A percentile compares a stretch with the other conserved stretches of the same genome.
phyloP scores from a whole-genome alignment of 2,113 vertebrate species.

The Pomatostomus ruficeps region DNA sequence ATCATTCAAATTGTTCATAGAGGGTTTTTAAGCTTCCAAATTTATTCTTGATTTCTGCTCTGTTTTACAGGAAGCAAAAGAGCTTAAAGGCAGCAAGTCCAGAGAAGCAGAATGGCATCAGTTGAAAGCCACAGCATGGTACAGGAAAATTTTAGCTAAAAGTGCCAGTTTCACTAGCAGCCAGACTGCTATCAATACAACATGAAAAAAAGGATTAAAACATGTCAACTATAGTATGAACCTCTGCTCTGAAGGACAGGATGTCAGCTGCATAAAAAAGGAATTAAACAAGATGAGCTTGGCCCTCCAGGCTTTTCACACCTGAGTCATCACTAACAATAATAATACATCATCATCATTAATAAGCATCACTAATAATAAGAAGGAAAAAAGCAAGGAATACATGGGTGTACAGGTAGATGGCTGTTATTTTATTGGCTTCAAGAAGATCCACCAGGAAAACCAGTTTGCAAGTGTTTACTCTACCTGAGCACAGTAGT shows the following conservation, averaged over 20 bases:
- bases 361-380: neutral
- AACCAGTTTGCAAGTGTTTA: neutral
- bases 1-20: neutral
- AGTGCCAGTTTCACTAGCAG: neutral
- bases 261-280: neutral
- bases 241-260: neutral
- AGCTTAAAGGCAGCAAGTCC: neutral
- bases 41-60: neutral
- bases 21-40: neutral
- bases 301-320: neutral
- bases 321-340: neutral
- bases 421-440: neutral
- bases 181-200: neutral
- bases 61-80: neutral
- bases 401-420: neutral
- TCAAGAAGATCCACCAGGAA: neutral
- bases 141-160: neutral
- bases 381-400: neutral
- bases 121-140: neutral
- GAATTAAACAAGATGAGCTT: neutral
- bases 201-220: neutral
- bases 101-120: neutral
- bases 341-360: neutral
- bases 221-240: neutral
- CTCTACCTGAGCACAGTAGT: neutral